A percentile compares a stretch with the other conserved stretches of the same genome.
These are phyloP conservation scores for Parazoanthus swiftii DNA, from an alignment of 92 coral and sea anemone genomes.

Conservation along the genomic window DNA sequence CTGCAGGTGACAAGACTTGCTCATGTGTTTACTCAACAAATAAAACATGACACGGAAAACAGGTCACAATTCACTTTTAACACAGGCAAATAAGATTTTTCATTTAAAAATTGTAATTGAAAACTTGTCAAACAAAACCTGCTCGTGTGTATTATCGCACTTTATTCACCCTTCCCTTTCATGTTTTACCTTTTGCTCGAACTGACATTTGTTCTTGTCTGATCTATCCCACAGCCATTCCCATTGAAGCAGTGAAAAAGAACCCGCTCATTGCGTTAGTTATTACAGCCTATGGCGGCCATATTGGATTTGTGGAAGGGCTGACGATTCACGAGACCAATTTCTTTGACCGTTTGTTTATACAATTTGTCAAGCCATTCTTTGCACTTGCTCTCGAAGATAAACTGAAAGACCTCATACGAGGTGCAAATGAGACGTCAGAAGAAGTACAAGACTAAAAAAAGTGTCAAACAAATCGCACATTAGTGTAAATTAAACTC, in stretches of 20 bases:
- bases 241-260: slow-evolving; percentile 66
- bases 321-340: slow-evolving; percentile 65
- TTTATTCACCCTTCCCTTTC: not conserved
- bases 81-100: no score
- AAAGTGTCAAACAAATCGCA: not conserved
- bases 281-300: slow-evolving; percentile 82
- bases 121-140: not conserved
- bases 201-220: not conserved
- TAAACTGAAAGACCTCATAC: slow-evolving; percentile 48
- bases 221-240: slow-evolving; percentile 60
- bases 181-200: not conserved
- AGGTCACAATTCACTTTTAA: no score
- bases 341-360: slow-evolving; percentile 77
- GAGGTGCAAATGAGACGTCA: slow-evolving; percentile 13
- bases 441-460: slow-evolving; percentile 3
- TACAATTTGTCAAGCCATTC: slow-evolving; percentile 67
- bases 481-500: not conserved
- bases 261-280: slow-evolving; percentile 78
- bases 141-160: not conserved
- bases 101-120: no score
- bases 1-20: no score
- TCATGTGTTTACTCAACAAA: no score
- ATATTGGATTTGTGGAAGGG: slow-evolving; percentile 81
- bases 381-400: slow-evolving; percentile 60
- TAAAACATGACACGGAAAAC: no score